Base-by-base conservation (phyloP, 2,888 invertebrate genomes). In the Gastracanthus pulcherrimus region DNA sequence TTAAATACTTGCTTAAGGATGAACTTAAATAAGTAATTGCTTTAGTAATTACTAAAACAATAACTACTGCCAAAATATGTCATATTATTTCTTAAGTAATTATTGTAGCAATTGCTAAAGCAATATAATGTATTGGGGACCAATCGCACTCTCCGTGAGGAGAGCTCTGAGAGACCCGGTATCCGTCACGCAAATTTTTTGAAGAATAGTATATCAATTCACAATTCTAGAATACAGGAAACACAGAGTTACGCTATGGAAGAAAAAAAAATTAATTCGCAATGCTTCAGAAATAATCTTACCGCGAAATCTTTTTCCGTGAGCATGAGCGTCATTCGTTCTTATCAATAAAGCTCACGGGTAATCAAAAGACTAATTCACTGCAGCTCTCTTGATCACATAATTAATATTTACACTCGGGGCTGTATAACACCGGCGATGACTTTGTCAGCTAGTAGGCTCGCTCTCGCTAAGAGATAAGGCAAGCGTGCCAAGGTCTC, bases 401-500 rank as follows among this genome's bases (percentile, higher is more conserved):
- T 16, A 48, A 76, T 76, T 76, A 80, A 76, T 81, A 71, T 76
- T 76, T 76, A 26, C 71, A 66, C 23, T 3, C 23, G 26, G 29
- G 3, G 36, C 48, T 72, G 76, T 67, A 71, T 76, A 36, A 70
- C 31, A 11, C 31, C 2, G 26, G 31, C 45, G 29, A 23, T 34
- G 29, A 31, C 6, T 48, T 45, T 71, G 19, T 34, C 26, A 31
- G 9, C n/a, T 4, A 26, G 29, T 41, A 36, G n/a, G 29, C 26
- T 29, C 34, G 3, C 9, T 41, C n/a, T n/a, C n/a, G 72, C 72
- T 79, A 79, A 79, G 72, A 60, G 45, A n/a, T n/a, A n/a, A 5
- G 16, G 31, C 16, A 71, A 58, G 58, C 58, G 71, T 66, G 76
- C 58, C 81, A 76, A 81, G 76, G 81, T 67, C 66, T 48, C 29